Percentiles rank a stretch among this genome's conserved stretches.
These are phyloP conservation scores for Cyanoramphus novaezelandiae DNA, from an alignment of 2,113 vertebrate species.

Conservation along the genomic window DNA sequence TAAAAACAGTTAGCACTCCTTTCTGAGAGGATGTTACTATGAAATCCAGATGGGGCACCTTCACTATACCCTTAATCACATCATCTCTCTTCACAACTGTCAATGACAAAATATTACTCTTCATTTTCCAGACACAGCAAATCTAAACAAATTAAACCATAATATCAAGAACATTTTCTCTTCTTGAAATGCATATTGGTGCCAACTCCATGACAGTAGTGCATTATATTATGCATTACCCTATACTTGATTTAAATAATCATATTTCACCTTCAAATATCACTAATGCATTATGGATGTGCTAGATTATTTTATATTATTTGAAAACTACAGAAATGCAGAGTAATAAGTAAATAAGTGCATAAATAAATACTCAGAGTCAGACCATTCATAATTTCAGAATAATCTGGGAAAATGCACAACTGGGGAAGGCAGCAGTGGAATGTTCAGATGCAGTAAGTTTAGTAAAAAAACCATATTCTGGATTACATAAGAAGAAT, in stretches of 20 bases:
- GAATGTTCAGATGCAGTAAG: neutral
- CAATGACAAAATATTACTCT: neutral
- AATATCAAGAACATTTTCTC: neutral
- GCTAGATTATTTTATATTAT: neutral
- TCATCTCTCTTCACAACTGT: slow-evolving; percentile 75
- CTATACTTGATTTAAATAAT: neutral
- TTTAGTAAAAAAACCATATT: neutral
- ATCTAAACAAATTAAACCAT: neutral
- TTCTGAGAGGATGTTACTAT: slow-evolving; percentile 73
- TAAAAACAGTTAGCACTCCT: slow-evolving; percentile 73
- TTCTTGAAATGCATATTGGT: neutral
- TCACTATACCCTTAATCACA: slow-evolving; percentile 71
- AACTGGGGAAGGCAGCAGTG: neutral
- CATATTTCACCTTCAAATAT: neutral
- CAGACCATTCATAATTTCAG: neutral
- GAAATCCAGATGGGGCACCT: slow-evolving; percentile 70
- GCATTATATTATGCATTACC: neutral
- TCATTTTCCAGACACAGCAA: neutral
- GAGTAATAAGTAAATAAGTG: neutral
- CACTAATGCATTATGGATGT: neutral
- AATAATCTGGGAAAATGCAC: neutral
- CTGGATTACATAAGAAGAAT: neutral
- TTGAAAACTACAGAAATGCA: neutral
- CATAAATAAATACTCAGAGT: neutral
- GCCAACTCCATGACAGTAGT: neutral